A percentile compares a stretch with the other conserved stretches of the same genome.
phyloP scores from a whole-genome alignment of 2,797 vertebrate genomes.

The Delichon dasypus region DNA sequence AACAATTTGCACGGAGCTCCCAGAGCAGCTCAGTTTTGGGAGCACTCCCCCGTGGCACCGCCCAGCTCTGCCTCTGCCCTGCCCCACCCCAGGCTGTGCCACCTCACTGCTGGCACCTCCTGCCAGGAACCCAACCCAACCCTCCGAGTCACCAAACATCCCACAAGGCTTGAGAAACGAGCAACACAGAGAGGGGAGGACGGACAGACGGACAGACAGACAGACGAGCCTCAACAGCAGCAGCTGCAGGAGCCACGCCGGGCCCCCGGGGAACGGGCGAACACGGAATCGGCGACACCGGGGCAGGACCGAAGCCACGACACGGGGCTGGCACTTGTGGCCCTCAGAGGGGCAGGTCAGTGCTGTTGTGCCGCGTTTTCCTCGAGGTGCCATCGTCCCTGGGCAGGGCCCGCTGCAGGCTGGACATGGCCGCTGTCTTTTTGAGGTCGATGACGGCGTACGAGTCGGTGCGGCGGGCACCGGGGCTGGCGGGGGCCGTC shows the following conservation, averaged over 20 bases:
- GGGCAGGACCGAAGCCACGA: background rate
- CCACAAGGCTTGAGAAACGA: background rate
- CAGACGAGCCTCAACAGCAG: background rate
- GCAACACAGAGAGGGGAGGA: background rate
- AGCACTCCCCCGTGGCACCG: rapidly evolving
- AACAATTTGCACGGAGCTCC: background rate
- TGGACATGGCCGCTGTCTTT: slow-evolving; percentile 99
- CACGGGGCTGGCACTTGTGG: background rate
- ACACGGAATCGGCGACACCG: background rate
- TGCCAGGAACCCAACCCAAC: background rate
- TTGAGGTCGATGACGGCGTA: slow-evolving; percentile 98
- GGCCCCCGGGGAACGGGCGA: background rate
- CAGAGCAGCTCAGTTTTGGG: background rate
- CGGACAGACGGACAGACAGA: background rate
- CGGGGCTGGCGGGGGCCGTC: slow-evolving; percentile 67
- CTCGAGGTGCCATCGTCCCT: slow-evolving; percentile 95
- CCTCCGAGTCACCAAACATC: background rate
- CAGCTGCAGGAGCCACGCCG: background rate
- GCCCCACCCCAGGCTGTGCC: background rate
- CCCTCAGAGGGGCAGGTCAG: slow-evolving; percentile 93
- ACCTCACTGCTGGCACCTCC: background rate
- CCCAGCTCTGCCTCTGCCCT: background rate
- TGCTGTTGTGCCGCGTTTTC: slow-evolving; percentile 99
- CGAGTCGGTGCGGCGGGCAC: slow-evolving; percentile 85
- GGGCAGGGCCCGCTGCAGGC: slow-evolving; percentile 94